A percentile compares a stretch with the other conserved stretches of the same genome.
phyloP scores from a whole-genome alignment of 2,888 invertebrate genomes.

The Cerceris ruficornis region DNA sequence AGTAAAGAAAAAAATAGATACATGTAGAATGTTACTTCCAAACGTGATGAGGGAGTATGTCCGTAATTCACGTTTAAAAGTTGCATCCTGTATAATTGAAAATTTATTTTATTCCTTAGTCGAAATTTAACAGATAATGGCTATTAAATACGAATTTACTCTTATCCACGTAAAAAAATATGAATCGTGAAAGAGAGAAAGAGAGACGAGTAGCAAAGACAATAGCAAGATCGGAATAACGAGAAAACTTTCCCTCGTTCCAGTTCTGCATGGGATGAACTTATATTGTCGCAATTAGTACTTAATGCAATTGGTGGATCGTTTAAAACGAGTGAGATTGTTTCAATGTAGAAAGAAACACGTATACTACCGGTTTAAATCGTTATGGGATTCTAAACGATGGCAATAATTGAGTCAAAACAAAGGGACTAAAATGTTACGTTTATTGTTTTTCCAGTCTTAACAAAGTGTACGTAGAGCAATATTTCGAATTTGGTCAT shows the following conservation, averaged over 20 bases:
- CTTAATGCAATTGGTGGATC: not conserved
- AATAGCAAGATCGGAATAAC: conserved; percentile 1
- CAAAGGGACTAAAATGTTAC: not conserved
- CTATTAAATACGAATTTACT: too few species aligned
- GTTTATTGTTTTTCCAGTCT: not conserved
- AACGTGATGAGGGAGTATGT: too few species aligned
- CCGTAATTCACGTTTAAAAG: too few species aligned
- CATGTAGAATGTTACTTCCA: too few species aligned
- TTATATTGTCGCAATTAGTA: not conserved
- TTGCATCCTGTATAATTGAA: too few species aligned
- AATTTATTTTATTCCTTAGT: too few species aligned
- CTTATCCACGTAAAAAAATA: too few species aligned
- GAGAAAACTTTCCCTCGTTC: not conserved
- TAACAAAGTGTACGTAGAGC: too few species aligned
- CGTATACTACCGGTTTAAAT: not conserved
- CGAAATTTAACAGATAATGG: too few species aligned
- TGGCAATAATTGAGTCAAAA: not conserved
- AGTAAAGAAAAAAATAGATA: too few species aligned
- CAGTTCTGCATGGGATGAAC: not conserved
- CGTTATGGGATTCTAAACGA: not conserved
- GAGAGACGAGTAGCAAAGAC: not conserved
- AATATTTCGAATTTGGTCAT: too few species aligned
- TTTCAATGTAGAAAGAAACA: not conserved
- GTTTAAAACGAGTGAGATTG: not conserved
- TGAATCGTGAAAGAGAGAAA: too few species aligned